Base-by-base conservation (phyloP, 2,888 invertebrate genomes). In the Drosophila flavopinicola region DNA sequence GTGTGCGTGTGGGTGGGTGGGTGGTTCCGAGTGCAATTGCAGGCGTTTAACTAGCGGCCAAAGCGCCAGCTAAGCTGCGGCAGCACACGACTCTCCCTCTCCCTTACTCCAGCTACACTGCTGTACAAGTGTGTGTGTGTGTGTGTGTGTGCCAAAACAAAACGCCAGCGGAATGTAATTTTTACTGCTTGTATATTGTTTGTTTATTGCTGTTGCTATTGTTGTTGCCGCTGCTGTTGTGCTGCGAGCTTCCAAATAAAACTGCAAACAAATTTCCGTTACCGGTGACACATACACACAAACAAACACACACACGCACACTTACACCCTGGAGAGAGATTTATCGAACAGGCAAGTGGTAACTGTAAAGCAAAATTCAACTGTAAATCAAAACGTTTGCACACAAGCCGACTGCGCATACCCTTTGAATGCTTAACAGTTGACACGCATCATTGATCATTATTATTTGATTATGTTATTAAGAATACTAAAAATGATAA, bases 231-330 rank as follows among this genome's bases (percentile, higher is more conserved):
- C 41, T 68, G 48, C 59, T 44, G 32, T 29, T 61, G 25, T 63
- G 51, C 39, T 51, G 42, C 11, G 39, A 67, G 69, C 79, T 48
- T 41, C 42, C 38, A 71, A 67, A 77, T 72, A 84, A 72, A 68
- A 78, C 60, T 56, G 68, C 77, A 69, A 75, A 73, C 73, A 66
- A 67, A 84, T 79, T 75, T 70, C 77, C 66, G 72, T 60, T 75
- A 53, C 69, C 70, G 67, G 61, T 66, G 65, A 66, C 58, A 51
- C 48, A 51, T 60, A 47, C 10, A 17, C 51, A 41, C 42, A 39
- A n/a, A 59, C 39, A 25, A 33, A 13, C 17, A 41, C 45, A 33
- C 51, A 32, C 32, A 7, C 23, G 25, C 30, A 33, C 37, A 38
- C 27, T 10, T 38, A 42, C 44, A 29, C 29, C 11, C 39, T 9